Evolutionary conservation across 2,113 vertebrate genomes (phyloP).

Genomic region (Datnioides undecimradiatus): DNA sequence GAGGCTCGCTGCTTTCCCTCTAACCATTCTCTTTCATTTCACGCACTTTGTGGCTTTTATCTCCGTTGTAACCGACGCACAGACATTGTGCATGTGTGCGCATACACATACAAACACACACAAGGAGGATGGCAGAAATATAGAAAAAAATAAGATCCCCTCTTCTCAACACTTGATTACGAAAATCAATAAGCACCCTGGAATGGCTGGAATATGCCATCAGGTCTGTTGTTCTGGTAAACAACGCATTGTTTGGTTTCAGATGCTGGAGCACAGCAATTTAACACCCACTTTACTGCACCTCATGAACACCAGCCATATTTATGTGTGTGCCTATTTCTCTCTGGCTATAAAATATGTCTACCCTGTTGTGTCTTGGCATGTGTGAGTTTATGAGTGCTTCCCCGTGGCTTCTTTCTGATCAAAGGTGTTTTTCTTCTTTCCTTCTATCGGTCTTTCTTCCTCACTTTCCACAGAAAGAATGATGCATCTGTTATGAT

Average conservation of each 20-base stretch:
- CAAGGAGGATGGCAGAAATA: constrained; percentile 33
- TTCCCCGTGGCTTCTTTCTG: constrained; percentile 27
- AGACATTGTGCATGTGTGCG: neutral
- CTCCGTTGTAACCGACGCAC: constrained; percentile 31
- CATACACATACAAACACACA: constrained; percentile 32
- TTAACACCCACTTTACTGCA: constrained; percentile 65
- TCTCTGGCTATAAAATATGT: constrained; percentile 45
- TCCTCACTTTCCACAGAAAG: neutral
- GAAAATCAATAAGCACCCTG: constrained; percentile 67
- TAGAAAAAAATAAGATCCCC: constrained; percentile 47
- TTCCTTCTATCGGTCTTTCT: neutral
- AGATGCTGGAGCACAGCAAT: constrained; percentile 49
- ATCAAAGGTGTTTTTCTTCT: constrained; percentile 19
- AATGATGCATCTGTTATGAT: neutral
- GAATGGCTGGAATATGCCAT: constrained; percentile 65
- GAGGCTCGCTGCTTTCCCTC: constrained; percentile 1
- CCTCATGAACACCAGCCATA: constrained; percentile 54
- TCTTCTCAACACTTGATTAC: constrained; percentile 68
- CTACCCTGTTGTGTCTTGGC: constrained; percentile 40
- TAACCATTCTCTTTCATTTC: constrained; percentile 58
- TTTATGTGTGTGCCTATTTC: constrained; percentile 51
- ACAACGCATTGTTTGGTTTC: constrained; percentile 66
- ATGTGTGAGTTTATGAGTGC: constrained; percentile 37
- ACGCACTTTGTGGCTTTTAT: constrained; percentile 49
- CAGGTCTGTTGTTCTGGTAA: constrained; percentile 67